Conservation (phyloP, 2,113 vertebrate species). For the Fulmarus glacialis region DNA sequence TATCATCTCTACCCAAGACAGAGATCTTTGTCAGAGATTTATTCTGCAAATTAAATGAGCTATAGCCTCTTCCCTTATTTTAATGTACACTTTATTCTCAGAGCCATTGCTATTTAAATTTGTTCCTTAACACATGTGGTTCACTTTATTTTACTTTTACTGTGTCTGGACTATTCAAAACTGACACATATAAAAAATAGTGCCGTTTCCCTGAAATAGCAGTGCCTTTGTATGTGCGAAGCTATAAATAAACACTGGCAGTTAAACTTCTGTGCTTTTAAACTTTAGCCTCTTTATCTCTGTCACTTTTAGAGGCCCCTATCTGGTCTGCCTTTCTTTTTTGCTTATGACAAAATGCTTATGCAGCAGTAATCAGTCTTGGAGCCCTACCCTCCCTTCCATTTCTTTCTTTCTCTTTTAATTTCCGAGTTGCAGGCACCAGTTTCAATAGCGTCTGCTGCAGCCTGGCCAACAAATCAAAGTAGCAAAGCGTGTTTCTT, state of each 20-base stretch:
- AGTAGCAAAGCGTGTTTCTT: not conserved
- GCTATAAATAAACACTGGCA: constrained; percentile 71
- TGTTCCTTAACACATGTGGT: constrained; percentile 61
- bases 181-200: constrained; percentile 72
- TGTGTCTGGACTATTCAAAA: constrained; percentile 66
- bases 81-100: constrained; percentile 74
- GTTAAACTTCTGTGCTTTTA: constrained; percentile 72
- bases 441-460: not conserved
- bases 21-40: constrained; percentile 53
- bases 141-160: constrained; percentile 75
- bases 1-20: constrained; percentile 16
- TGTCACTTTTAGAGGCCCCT: constrained; percentile 61
- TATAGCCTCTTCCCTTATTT: constrained; percentile 54
- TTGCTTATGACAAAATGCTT: constrained; percentile 66
- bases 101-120: constrained; percentile 71
- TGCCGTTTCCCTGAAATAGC: constrained; percentile 57
- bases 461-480: not conserved
- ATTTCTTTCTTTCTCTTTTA: constrained; percentile 47
- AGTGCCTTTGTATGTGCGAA: constrained; percentile 62
- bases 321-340: constrained; percentile 51
- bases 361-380: constrained; percentile 60
- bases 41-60: constrained; percentile 69
- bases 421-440: constrained; percentile 20
- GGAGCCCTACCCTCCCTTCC: not conserved
- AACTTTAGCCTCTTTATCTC: constrained; percentile 68